phyloP scores from a whole-genome alignment of 2,888 invertebrate species.

The Dromius quadrimaculatus region DNA sequence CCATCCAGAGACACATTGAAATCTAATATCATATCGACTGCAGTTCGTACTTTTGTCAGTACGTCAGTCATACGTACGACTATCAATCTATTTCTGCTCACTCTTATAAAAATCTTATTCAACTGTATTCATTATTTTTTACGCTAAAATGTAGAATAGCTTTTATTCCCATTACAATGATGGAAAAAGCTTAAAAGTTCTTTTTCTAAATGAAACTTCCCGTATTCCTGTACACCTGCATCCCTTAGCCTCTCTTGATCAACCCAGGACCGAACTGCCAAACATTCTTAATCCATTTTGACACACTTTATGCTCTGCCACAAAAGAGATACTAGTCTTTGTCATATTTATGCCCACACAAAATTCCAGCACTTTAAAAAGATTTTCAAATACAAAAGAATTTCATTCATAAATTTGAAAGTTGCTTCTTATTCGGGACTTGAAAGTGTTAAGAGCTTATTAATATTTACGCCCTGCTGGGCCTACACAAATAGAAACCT shows the following conservation, averaged over 20 bases:
- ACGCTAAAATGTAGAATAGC: too few species aligned
- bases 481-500: neutral
- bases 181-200: too few species aligned
- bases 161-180: too few species aligned
- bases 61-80: too few species aligned
- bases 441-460: constrained; percentile 10
- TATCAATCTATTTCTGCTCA: too few species aligned
- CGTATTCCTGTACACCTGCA: constrained; percentile 21
- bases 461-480: constrained; percentile 25
- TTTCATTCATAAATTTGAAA: constrained; percentile 32
- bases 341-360: constrained; percentile 32
- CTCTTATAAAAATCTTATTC: too few species aligned
- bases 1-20: too few species aligned
- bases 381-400: constrained; percentile 5
- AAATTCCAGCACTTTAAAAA: constrained; percentile 29
- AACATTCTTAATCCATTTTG: constrained; percentile 33
- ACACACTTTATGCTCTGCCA: constrained; percentile 10
- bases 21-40: too few species aligned
- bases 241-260: neutral
- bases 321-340: constrained; percentile 24
- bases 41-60: too few species aligned
- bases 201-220: constrained; percentile 15
- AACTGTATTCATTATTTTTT: too few species aligned
- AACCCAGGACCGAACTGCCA: constrained; percentile 13
- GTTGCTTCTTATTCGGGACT: constrained; percentile 11